Percentiles rank a stretch among this genome's conserved stretches.
phyloP scores from a whole-genome alignment of 1,140 invertebrate species.

The Steinernema khuongi region DNA sequence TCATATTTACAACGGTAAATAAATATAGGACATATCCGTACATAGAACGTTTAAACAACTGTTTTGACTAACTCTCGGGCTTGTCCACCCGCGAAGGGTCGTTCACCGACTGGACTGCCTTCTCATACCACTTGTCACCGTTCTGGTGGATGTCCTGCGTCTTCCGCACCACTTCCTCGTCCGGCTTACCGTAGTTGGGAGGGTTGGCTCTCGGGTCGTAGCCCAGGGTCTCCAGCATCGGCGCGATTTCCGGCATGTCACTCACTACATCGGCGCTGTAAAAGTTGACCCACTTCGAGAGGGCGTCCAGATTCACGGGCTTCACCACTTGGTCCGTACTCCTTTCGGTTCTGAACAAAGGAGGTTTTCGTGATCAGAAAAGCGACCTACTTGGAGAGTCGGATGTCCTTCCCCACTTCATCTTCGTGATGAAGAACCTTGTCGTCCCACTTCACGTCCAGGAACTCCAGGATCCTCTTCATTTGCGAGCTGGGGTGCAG shows the following conservation, averaged over 20 bases:
- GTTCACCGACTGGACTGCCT: constrained; percentile 55
- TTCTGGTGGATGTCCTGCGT: constrained; percentile 64
- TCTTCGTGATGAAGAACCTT: constrained; percentile 93
- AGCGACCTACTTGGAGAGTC: constrained; percentile 73
- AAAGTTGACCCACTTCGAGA: constrained; percentile 90
- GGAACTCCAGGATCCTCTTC: constrained; percentile 79
- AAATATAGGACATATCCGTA: no score
- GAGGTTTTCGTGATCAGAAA: background rate
- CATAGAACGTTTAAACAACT: no score
- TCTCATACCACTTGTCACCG: constrained; percentile 60
- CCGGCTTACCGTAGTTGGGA: constrained; percentile 80
- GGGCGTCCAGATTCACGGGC: constrained; percentile 88
- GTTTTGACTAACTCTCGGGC: background rate
- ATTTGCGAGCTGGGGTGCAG: constrained; percentile 84
- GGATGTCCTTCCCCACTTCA: constrained; percentile 89
- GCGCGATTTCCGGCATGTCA: constrained; percentile 51
- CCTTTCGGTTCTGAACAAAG: constrained; percentile 76
- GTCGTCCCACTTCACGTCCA: constrained; percentile 89
- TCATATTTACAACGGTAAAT: background rate
- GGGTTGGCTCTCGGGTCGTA: constrained; percentile 67
- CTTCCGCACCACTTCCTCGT: constrained; percentile 76
- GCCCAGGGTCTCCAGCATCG: constrained; percentile 47
- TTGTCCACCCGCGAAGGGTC: constrained; percentile 47
- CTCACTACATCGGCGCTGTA: constrained; percentile 81
- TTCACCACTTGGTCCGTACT: constrained; percentile 98